Evolutionary conservation across 2,888 invertebrate species (phyloP), one percentile per base, ranked within the genome.

Genomic region (Drosophila peninsularis): DNA sequence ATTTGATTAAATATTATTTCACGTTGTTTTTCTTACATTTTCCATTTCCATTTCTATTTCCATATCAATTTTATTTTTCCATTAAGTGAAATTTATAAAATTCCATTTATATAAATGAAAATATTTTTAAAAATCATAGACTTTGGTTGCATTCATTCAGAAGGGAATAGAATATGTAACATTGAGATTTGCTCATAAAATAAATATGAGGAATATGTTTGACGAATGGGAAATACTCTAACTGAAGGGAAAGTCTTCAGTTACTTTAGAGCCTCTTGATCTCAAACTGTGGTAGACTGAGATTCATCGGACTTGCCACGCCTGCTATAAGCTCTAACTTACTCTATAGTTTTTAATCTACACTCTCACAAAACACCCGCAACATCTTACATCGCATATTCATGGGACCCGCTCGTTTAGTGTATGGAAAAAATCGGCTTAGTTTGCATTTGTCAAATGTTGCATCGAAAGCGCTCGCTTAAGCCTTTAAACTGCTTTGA

Each of bases 401-500:
- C 19, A 19, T 17, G 13, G 5, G 5, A 11, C 2, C 4, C 30
- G 24, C 27, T 27, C 10, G 7, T 13, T 10, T 3, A 54, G 19
- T 13, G 24, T 19, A 53, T 34, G 2, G 34, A 9, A 39, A 42
- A 17, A 52, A 61, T 34, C 27, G 19, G 50, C 19, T 45, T 55
- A 36, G 60, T 53, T 44, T 36, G 76, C 42, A 70, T 63, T 69
- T 50, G 53, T 53, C 10, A 58, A 53, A 45, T 42, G 39, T 47
- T 45, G 50, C 57, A 60, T 30, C 36, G 37, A 17, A 71, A 62
- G 42, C 34, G 42, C 30, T 32, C 7, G 32, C 10, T 34, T 57
- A 45, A 68, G 45, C 57, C 47, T 37, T 47, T 78, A 61, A 76
- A 64, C 52, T 36, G 49, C 32, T 50, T 50, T 52, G 36, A 62